These are phyloP conservation scores for Meandrina meandrites DNA, from an alignment of 92 coral and sea anemone species.

Conservation along the genomic window DNA sequence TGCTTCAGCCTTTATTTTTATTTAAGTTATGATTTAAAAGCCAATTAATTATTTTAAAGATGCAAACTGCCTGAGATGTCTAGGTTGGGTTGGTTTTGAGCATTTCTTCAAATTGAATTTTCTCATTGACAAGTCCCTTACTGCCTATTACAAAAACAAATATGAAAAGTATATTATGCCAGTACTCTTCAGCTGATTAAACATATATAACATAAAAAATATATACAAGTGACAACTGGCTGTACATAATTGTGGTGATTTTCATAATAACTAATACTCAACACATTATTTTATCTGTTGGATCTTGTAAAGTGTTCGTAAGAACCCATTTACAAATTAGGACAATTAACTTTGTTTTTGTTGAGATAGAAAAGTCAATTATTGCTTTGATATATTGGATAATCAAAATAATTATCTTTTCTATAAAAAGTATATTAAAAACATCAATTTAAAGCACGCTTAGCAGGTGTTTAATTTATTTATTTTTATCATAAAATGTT, in stretches of 20 bases:
- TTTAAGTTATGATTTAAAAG: not conserved
- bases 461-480: not conserved
- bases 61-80: not conserved
- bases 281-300: not conserved
- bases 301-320: not conserved
- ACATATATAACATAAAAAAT: not conserved
- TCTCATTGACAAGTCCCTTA: not conserved
- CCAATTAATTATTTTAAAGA: not conserved
- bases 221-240: not conserved
- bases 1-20: not conserved
- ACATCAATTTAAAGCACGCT: not conserved
- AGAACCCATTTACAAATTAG: not conserved
- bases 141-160: too few species aligned
- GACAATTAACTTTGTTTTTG: not conserved
- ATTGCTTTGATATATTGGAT: not conserved
- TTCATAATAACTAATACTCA: not conserved
- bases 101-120: not conserved
- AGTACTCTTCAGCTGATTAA: not conserved
- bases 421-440: not conserved
- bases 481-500: not conserved
- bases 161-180: too few species aligned
- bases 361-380: not conserved
- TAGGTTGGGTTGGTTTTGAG: not conserved
- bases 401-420: constrained; percentile 1
- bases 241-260: not conserved